Evolutionary conservation across 2,113 vertebrate genomes (phyloP).

Genomic region (Bambusicola thoracicus): DNA sequence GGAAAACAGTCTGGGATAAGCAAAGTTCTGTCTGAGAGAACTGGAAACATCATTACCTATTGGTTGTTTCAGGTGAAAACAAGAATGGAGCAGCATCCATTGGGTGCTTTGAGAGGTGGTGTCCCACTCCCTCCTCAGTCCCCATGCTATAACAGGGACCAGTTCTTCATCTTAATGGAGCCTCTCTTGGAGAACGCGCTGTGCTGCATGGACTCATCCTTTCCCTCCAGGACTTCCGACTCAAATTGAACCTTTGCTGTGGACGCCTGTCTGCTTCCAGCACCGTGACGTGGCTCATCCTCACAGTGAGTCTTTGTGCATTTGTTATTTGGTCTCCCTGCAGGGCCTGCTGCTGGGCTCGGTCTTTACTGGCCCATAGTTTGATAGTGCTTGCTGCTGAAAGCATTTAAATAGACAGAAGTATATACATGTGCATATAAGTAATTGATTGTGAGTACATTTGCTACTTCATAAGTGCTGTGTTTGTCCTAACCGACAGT

Average conservation of each 20-base stretch:
- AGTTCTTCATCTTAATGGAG: neutral
- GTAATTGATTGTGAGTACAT: neutral
- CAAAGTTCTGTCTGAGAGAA: neutral
- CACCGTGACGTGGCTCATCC: fast-evolving
- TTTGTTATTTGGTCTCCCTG: fast-evolving
- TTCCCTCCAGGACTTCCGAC: neutral
- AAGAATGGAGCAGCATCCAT: neutral
- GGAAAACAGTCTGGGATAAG: neutral
- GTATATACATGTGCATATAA: neutral
- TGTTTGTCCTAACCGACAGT: neutral
- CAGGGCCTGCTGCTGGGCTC: neutral
- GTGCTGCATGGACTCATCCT: fast-evolving
- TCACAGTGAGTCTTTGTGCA: neutral
- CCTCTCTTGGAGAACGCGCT: neutral
- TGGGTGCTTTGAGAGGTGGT: neutral
- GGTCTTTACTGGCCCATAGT: neutral
- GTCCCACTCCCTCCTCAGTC: neutral
- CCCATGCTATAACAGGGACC: neutral
- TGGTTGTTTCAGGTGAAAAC: neutral
- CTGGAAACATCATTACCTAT: neutral
- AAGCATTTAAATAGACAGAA: neutral
- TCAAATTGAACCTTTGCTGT: fast-evolving
- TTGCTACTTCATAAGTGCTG: neutral
- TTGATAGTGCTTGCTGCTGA: fast-evolving
- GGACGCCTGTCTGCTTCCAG: neutral